Base-by-base conservation (phyloP, 37 sponge, comb jelly and placozoan species). In the Cladorhizidae sp. region DNA sequence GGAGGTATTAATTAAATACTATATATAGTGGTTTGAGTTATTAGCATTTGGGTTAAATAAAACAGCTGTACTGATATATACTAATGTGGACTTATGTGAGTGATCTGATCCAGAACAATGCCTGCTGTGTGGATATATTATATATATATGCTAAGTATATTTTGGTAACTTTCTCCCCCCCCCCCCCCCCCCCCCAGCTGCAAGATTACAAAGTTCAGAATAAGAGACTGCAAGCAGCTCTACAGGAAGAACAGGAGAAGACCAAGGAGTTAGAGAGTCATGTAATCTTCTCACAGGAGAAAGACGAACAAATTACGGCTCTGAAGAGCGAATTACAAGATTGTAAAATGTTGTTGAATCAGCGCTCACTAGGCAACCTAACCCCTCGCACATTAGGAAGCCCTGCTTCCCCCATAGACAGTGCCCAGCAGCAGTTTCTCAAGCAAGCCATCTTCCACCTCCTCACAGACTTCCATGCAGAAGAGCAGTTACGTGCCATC, bases 401-500 rank as follows among this genome's bases (percentile, higher is more conserved):
- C 31, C 8, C 39, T n/a, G 25, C 70, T 1, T 38, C 32, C n/a
- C 50, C 65, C 21, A 77, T 91, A 50, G 91, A 91, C 61, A 51
- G 39, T 12, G 26, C 63, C 3, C 78, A 81, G 35, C 58, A 81
- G 17, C 45, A 42, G 37, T 91, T 91, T 72, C 64, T 91, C 32
- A 83, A 83, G 43, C 88, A 87, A 41, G 84, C 92, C 5, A 73
- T 91, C 55, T 87, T 62, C 55, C 88, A 91, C 56, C 72, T 82
- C 28, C 55, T 91, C 64, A 83, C 84, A n/a, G 92, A 87, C 81
- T 83, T 74, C 49, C 92, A 91, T 54, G 85, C 92, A 20, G 88
- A 91, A 1, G 92, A 91, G 29, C 92, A 91, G 35, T 41, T 87
- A 32, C 65, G 88, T 37, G 88, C 92, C n/a, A 91, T 91, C 40